Evolutionary conservation across 2,797 vertebrate genomes (phyloP).

Genomic region (Phylloscopus collybita): DNA sequence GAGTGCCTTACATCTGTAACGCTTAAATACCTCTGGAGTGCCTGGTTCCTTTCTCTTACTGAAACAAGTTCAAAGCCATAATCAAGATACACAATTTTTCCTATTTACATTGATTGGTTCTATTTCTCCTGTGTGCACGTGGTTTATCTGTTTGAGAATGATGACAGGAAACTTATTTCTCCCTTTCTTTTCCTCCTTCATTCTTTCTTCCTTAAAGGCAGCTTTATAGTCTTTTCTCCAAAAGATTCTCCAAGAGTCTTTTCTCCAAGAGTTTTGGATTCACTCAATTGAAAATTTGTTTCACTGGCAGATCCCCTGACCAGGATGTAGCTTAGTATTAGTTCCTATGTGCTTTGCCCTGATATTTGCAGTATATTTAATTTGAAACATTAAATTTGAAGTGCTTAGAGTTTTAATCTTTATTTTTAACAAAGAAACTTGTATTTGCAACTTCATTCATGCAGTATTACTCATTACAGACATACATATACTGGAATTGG

Average conservation of each 20-base stretch:
- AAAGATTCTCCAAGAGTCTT: background rate
- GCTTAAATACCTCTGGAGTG: background rate
- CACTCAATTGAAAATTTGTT: background rate
- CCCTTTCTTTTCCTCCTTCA: background rate
- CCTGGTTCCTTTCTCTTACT: background rate
- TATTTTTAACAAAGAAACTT: background rate
- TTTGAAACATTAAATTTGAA: background rate
- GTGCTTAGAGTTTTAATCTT: background rate
- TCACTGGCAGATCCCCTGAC: background rate
- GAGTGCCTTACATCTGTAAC: background rate
- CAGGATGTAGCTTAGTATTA: background rate
- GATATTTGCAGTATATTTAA: background rate
- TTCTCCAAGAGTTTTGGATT: background rate
- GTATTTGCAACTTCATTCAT: background rate
- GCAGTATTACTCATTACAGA: background rate
- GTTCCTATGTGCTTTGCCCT: background rate
- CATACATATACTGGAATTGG: background rate
- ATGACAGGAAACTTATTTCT: background rate
- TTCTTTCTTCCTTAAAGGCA: background rate
- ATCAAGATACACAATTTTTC: background rate
- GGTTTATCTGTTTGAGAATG: background rate
- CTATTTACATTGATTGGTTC: background rate
- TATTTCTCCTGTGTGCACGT: background rate
- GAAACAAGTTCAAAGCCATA: background rate
- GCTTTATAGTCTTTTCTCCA: background rate